Base-by-base conservation (phyloP, 1,140 invertebrate species). In the Diabrotica virgifera region DNA sequence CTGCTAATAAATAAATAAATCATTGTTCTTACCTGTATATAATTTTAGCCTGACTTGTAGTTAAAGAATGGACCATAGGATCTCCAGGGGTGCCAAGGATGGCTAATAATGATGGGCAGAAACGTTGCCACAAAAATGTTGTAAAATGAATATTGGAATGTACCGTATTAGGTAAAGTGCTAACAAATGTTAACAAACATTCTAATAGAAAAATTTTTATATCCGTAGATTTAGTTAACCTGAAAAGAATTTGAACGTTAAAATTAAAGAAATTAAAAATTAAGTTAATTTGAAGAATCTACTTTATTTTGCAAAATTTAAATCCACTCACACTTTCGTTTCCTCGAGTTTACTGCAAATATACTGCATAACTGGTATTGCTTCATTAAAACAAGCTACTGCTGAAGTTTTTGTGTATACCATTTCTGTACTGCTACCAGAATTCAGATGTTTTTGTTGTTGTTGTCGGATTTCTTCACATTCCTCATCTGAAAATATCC, bases 121-220 rank as follows among this genome's bases (percentile, higher is more conserved):
- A 89, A 71, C 94, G 90, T 77, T 96, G 93, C 95, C 95, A 94
- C 0, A 94, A 79, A 70, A 93, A 93, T 5, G 90, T 91, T 8
- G 90, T 92, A 69, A 94, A 93, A 74, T 93, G 91, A 8, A 86
- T 84, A 77, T 93, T 93, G 5, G 87, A 87, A 73, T 91, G 89
- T 4, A 93, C 90, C 71, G 89, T 87, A 70, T 90, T 88, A 0
- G 91, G 91, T 62, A 95, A 79, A 52, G 92, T 92, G 6, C 89
- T 89, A 64, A 95, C 87, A 36, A 96, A 81, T 6, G 92, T 93
- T 54, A 94, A 83, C 11, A 96, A 82, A 74, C 93, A 95, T 76
- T 97, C 94, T 59, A 96, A 78, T 36, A 95, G 85, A 75, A 95
- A 93, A 5, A 89, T 82, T 6, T 87, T 89, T 40, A 84, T 83